A percentile compares a stretch with the other conserved stretches of the same genome.
Conservation (phyloP, 37 sponge, comb jelly and placozoan species). For the Oopsacas minuta region DNA sequence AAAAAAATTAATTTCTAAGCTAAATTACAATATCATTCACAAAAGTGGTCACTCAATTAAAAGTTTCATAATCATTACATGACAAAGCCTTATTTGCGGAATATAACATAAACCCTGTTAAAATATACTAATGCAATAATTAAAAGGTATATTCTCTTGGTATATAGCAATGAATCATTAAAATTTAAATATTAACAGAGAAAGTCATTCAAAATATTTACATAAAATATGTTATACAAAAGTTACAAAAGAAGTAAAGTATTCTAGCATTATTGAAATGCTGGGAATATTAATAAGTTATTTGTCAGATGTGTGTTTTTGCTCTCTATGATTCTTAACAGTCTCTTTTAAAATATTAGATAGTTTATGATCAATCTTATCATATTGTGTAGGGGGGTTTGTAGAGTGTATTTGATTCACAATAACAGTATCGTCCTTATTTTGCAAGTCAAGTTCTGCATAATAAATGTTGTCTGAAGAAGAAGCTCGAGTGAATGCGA, state of each 20-base stretch:
- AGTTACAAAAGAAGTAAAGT: neutral
- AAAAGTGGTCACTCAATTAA: neutral
- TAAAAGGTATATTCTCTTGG: neutral
- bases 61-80: neutral
- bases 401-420: neutral
- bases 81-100: neutral
- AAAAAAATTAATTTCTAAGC: no score
- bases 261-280: no score
- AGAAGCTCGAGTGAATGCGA: neutral
- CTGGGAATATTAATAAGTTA: neutral
- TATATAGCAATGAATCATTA: neutral
- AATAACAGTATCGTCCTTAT: neutral
- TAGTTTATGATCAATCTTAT: neutral
- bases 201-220: neutral
- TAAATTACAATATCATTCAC: no score
- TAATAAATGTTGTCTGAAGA: neutral
- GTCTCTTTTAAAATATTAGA: neutral
- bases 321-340: neutral
- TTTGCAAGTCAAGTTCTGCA: neutral
- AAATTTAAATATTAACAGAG: neutral
- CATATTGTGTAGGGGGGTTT: neutral
- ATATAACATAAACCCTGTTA: no score
- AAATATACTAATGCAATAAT: neutral
- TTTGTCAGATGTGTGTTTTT: neutral
- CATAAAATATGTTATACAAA: neutral